A percentile compares a stretch with the other conserved stretches of the same genome.
phyloP scores from a whole-genome alignment of 2,113 vertebrate genomes.

The Peucedramus taeniatus region DNA sequence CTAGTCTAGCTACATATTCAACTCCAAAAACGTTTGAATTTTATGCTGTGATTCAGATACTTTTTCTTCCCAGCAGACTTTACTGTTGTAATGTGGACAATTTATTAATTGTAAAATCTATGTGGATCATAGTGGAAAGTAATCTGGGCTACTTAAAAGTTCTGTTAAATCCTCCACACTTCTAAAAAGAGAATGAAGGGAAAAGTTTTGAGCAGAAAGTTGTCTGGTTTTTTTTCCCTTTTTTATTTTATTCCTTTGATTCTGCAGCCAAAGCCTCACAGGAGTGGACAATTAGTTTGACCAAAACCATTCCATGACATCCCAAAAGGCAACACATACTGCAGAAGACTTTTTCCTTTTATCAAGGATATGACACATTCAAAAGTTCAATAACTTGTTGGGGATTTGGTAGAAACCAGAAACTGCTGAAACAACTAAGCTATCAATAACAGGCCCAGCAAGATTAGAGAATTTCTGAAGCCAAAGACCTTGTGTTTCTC shows the following conservation, averaged over 20 bases:
- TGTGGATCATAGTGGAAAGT: neutral
- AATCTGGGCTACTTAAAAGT: neutral
- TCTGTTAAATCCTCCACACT: neutral
- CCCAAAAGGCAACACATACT: neutral
- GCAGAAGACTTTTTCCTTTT: neutral
- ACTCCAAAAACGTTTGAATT: neutral
- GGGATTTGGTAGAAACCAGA: neutral
- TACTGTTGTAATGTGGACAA: neutral
- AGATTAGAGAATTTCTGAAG: neutral
- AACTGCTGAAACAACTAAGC: neutral
- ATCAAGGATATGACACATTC: neutral
- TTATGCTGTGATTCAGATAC: neutral
- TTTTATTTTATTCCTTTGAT: neutral
- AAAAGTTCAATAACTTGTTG: neutral
- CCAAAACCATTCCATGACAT: neutral
- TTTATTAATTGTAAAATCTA: neutral
- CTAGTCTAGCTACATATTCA: neutral
- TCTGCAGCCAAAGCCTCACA: neutral
- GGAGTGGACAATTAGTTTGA: neutral
- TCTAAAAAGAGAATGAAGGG: neutral
- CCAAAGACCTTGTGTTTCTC: neutral
- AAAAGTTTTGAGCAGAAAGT: neutral
- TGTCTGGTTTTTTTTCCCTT: rapidly evolving
- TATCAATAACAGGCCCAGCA: neutral
- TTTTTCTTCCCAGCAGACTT: neutral